Evolutionary conservation across 2,113 vertebrate species (phyloP).

Genomic region (Tauraco erythrolophus): DNA sequence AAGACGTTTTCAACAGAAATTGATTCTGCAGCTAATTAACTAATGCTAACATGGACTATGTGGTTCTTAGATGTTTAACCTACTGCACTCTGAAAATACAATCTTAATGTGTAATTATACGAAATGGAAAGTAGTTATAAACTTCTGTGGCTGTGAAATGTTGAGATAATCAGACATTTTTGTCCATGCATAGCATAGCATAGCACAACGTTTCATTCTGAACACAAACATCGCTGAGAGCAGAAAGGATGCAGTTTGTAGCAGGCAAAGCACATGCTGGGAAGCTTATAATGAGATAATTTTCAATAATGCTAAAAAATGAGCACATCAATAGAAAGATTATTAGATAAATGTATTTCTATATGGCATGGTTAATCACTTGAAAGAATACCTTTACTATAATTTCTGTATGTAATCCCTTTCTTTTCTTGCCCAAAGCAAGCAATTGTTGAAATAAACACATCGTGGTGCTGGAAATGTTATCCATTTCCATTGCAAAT

Average conservation of each 20-base stretch:
- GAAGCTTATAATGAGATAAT: slow-evolving; percentile 15
- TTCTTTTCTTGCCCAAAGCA: slow-evolving; percentile 22
- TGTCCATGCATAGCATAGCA: slow-evolving; percentile 53
- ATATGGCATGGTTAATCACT: slow-evolving; percentile 17
- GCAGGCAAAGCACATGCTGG: slow-evolving; percentile 71
- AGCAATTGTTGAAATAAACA: slow-evolving; percentile 31
- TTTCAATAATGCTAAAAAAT: slow-evolving; percentile 17
- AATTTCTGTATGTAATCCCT: background rate
- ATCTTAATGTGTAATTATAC: slow-evolving; percentile 22
- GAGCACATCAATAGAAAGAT: background rate
- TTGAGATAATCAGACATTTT: background rate
- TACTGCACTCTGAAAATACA: slow-evolving; percentile 45
- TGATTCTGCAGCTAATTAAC: slow-evolving; percentile 45
- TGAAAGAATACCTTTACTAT: slow-evolving; percentile 21
- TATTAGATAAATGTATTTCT: background rate
- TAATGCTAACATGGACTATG: slow-evolving; percentile 27
- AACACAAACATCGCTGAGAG: slow-evolving; percentile 33
- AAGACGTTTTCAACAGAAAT: slow-evolving; percentile 51
- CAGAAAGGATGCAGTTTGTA: slow-evolving; percentile 23
- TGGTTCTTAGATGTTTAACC: slow-evolving; percentile 38
- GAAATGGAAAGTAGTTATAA: slow-evolving; percentile 38
- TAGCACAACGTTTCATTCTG: slow-evolving; percentile 10
- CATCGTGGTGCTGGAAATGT: background rate
- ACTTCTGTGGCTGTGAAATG: slow-evolving; percentile 5
- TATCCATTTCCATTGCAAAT: background rate